A percentile compares a stretch with the other conserved stretches of the same genome.
Evolutionary conservation across 1,140 invertebrate species (phyloP).

Genomic region (Heliconius himera): DNA sequence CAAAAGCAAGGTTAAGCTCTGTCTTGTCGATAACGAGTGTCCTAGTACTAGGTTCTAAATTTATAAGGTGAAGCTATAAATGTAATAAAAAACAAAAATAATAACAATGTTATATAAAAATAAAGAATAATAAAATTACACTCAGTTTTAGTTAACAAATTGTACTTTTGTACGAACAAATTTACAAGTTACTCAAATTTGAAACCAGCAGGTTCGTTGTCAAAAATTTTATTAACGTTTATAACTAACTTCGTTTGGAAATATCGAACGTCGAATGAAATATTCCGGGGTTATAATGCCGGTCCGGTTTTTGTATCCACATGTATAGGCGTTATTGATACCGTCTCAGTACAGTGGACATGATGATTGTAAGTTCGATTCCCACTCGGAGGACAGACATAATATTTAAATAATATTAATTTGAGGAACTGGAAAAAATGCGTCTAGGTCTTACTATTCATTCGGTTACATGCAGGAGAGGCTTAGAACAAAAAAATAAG

Average conservation of each 20-base stretch:
- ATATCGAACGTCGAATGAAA: neutral
- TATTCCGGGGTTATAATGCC: no score
- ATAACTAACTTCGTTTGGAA: neutral
- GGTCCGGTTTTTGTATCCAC: no score
- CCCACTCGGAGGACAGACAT: neutral
- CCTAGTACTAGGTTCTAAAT: no score
- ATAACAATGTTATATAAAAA: neutral
- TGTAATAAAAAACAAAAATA: neutral
- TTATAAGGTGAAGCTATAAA: no score
- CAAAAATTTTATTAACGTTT: neutral
- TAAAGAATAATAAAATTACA: neutral
- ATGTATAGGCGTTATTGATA: no score
- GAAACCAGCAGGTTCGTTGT: neutral
- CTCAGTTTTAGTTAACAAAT: neutral
- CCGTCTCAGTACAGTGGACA: neutral
- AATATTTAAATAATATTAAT: neutral
- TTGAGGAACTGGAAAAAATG: no score
- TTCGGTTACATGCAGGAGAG: no score
- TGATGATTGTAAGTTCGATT: neutral
- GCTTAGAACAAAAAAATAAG: no score
- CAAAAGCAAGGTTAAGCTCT: no score
- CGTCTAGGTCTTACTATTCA: no score
- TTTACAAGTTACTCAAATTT: neutral
- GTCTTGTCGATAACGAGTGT: no score
- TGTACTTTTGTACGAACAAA: neutral